A percentile compares a stretch with the other conserved stretches of the same genome.
Evolutionary conservation across 2,888 invertebrate species (phyloP).

Genomic region (Drepanosiphum platanoidis): DNA sequence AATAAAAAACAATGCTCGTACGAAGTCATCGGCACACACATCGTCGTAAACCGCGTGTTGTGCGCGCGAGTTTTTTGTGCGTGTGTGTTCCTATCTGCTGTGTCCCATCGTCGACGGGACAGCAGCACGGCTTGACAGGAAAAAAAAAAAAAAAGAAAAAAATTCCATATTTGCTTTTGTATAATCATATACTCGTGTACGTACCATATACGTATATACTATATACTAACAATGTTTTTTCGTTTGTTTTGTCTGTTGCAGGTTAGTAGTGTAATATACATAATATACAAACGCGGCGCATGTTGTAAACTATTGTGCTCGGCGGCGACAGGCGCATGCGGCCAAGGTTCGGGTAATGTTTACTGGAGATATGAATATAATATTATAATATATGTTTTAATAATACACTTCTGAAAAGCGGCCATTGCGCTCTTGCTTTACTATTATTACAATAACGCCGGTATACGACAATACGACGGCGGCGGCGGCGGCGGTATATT

Average conservation of each 20-base stretch:
- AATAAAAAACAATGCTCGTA: background rate
- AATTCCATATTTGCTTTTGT: background rate
- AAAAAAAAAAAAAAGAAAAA: no score
- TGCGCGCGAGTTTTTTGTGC: background rate
- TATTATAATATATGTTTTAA: slow-evolving; percentile 1
- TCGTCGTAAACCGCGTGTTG: no score
- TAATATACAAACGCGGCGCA: background rate
- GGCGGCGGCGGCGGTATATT: no score
- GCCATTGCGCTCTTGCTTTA: background rate
- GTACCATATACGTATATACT: no score
- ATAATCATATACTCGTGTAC: no score
- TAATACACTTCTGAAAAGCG: background rate
- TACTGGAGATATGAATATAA: slow-evolving; percentile 8
- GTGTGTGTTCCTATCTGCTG: background rate
- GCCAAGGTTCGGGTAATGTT: slow-evolving; percentile 22
- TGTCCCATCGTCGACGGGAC: background rate
- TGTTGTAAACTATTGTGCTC: background rate
- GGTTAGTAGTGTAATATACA: slow-evolving; percentile 42
- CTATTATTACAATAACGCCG: background rate
- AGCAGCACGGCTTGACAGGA: background rate
- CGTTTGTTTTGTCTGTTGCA: slow-evolving; percentile 54
- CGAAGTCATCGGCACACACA: background rate
- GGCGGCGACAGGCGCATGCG: background rate
- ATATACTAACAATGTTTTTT: slow-evolving; percentile 23
- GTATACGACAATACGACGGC: background rate